Evolutionary conservation across 2,888 invertebrate species (phyloP).

Genomic region (Drosophila paracracens): DNA sequence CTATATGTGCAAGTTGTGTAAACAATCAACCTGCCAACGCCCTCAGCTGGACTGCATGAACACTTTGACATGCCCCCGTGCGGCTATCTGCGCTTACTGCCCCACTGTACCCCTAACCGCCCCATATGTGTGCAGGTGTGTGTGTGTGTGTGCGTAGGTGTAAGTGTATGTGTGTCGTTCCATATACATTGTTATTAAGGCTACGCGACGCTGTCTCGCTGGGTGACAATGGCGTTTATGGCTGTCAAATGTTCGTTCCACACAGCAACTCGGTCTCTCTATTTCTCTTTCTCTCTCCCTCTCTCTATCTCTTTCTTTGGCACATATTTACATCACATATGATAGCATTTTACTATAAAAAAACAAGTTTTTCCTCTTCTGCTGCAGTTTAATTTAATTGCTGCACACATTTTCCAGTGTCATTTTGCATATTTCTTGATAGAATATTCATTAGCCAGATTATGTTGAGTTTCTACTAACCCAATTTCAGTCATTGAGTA

Average conservation of each 20-base stretch:
- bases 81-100: conserved; percentile 15
- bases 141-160: conserved; percentile 15
- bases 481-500: conserved; percentile 39
- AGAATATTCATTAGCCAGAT: conserved; percentile 12
- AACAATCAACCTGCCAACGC: conserved; percentile 75
- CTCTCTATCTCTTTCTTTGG: conserved; percentile 4
- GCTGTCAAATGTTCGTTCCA: conserved; percentile 54
- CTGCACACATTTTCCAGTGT: not conserved
- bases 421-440: conserved; percentile 5
- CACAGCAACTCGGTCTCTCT: conserved; percentile 5
- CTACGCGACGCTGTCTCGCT: conserved; percentile 17
- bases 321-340: conserved; percentile 57
- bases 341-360: conserved; percentile 34
- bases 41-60: conserved; percentile 41
- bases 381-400: conserved; percentile 31
- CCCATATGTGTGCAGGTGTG: not conserved
- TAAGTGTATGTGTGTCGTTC: conserved; percentile 46
- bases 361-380: conserved; percentile 31
- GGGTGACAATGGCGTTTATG: conserved; percentile 53
- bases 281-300: not conserved
- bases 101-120: conserved; percentile 13
- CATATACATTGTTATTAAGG: conserved; percentile 58
- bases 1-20: conserved; percentile 64
- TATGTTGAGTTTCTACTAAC: conserved; percentile 31
- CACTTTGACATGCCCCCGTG: conserved; percentile 42